phyloP scores from a whole-genome alignment of 2,888 invertebrate species.

The Anthophora plumipes region DNA sequence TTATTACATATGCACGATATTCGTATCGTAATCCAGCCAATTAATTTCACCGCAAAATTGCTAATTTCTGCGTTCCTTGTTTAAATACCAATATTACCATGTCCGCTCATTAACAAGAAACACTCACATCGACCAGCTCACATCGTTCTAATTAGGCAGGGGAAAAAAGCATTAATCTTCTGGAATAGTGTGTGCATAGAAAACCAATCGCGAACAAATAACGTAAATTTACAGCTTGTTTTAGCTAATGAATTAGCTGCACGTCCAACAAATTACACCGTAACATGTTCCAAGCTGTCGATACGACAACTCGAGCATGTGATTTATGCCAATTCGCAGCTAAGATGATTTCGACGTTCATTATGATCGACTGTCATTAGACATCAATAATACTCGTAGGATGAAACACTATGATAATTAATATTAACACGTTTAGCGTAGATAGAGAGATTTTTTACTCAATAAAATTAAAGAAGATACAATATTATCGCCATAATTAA shows the following conservation, averaged over 20 bases:
- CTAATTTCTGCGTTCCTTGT: background rate
- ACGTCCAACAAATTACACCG: background rate
- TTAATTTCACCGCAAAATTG: conserved; percentile 21
- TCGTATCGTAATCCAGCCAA: background rate
- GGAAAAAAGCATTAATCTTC: background rate
- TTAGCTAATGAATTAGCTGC: background rate
- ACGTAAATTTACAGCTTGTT: background rate
- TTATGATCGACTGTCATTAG: conserved; percentile 6
- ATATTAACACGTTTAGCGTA: background rate
- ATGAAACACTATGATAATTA: conserved; percentile 9
- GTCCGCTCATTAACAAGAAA: background rate
- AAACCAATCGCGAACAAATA: background rate
- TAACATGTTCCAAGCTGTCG: background rate
- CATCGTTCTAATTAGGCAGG: background rate
- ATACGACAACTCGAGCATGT: conserved; percentile 3
- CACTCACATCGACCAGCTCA: background rate
- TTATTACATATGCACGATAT: background rate
- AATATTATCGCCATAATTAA: too few species aligned
- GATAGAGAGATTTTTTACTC: background rate
- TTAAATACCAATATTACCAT: conserved; percentile 21
- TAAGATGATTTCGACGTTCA: conserved; percentile 5
- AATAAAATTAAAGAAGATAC: background rate
- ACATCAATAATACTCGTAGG: background rate
- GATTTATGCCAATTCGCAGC: background rate
- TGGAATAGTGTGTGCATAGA: background rate